Conservation (phyloP, 2,797 vertebrate species). For the Nyctibius grandis region DNA sequence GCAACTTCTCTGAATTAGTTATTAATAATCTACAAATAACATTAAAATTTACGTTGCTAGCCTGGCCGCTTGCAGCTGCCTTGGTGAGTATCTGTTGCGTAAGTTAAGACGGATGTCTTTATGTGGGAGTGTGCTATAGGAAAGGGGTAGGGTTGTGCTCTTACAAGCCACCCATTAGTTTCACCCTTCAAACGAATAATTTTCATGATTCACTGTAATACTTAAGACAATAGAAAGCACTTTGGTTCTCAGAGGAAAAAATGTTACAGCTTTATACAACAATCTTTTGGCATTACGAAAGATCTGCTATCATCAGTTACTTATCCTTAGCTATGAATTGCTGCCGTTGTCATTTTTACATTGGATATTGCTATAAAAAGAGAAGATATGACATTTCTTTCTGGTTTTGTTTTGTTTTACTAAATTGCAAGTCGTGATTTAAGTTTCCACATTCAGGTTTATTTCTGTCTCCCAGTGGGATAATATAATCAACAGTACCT, state of each 20-base stretch:
- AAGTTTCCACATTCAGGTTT: constrained; percentile 49
- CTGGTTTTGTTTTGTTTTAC: constrained; percentile 63
- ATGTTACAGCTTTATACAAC: not conserved
- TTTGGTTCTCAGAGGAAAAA: not conserved
- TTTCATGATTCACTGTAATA: not conserved
- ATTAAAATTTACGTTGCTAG: not conserved
- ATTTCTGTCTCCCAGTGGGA: constrained; percentile 66
- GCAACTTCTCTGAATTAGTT: not conserved
- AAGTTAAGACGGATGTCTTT: not conserved
- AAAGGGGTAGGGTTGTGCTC: not conserved
- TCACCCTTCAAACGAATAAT: not conserved
- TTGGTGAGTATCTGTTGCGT: not conserved
- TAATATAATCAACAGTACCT: constrained; percentile 55
- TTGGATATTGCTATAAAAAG: constrained; percentile 44
- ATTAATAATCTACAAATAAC: not conserved
- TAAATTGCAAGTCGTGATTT: constrained; percentile 61
- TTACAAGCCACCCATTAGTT: not conserved
- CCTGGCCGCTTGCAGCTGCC: not conserved
- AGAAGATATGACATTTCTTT: constrained; percentile 25
- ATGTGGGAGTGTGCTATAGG: not conserved
- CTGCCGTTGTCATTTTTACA: constrained; percentile 43
- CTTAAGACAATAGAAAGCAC: not conserved
- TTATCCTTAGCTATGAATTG: constrained; percentile 60
- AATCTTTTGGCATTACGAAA: not conserved
- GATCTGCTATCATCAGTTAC: not conserved